phyloP scores from a whole-genome alignment of 2,888 invertebrate genomes.

The Drosophila suboccidentalis region DNA sequence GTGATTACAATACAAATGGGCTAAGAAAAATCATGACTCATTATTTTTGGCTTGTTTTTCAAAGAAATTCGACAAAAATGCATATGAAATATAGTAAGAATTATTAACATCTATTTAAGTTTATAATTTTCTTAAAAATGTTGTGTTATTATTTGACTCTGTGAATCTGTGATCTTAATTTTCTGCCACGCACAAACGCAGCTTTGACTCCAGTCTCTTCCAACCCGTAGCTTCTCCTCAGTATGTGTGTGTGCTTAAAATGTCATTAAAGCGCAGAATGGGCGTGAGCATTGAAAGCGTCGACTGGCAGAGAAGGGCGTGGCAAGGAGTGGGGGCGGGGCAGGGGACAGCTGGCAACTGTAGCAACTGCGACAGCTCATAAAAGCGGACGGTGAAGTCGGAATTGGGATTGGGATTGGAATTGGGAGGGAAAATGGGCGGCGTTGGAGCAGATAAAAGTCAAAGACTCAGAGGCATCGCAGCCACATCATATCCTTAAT shows the following conservation, averaged over 20 bases:
- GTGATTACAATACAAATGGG: no score
- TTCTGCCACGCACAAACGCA: slow-evolving; percentile 48
- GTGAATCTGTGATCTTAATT: slow-evolving; percentile 10
- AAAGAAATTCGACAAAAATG: no score
- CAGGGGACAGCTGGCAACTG: slow-evolving; percentile 19
- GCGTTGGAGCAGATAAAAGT: slow-evolving; percentile 68
- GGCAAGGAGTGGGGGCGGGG: slow-evolving; percentile 2
- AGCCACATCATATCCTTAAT: slow-evolving; percentile 67
- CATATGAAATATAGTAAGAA: no score
- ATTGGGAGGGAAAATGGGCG: slow-evolving; percentile 2
- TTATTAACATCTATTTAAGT: no score
- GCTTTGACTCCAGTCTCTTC: not conserved
- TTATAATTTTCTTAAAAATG: no score
- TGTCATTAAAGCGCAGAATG: slow-evolving; percentile 70
- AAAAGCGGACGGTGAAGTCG: slow-evolving; percentile 38
- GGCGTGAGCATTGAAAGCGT: slow-evolving; percentile 40
- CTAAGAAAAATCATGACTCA: no score
- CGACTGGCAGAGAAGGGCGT: slow-evolving; percentile 10
- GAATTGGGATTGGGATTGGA: not conserved
- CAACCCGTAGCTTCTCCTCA: not conserved
- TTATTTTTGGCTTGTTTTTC: no score
- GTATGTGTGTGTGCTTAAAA: slow-evolving; percentile 66
- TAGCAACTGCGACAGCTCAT: slow-evolving; percentile 55
- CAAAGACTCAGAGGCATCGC: slow-evolving; percentile 43
- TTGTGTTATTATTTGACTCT: not conserved